Conservation (phyloP, 2,888 invertebrate genomes). For the Penaeus monodon region DNA sequence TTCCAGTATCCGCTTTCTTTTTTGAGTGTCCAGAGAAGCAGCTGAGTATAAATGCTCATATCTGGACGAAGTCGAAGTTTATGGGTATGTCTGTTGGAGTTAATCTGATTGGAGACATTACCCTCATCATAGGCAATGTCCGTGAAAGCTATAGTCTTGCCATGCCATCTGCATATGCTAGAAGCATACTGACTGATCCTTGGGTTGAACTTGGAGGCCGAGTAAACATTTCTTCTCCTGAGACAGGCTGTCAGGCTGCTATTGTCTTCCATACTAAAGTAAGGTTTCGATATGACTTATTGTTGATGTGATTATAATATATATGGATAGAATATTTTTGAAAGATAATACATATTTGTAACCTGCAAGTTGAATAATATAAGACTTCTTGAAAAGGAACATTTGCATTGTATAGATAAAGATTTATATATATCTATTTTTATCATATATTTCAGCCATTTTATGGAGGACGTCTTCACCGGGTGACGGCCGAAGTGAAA, state of each 20-base stretch:
- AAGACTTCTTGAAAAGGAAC: too few relatives aligned
- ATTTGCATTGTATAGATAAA: neutral
- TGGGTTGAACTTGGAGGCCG: conserved; percentile 73
- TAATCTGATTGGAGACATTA: conserved; percentile 71
- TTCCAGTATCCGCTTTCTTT: conserved; percentile 72
- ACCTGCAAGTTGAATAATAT: too few relatives aligned
- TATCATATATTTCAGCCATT: conserved; percentile 70
- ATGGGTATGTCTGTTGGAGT: conserved; percentile 73
- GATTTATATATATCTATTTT: neutral
- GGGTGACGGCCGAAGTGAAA: conserved; percentile 72
- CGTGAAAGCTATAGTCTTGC: conserved; percentile 71
- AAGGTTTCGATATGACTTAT: conserved; percentile 22
- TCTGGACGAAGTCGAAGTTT: conserved; percentile 73
- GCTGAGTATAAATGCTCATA: conserved; percentile 71
- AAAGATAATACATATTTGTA: too few relatives aligned
- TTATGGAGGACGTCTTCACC: conserved; percentile 73
- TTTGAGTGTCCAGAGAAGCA: conserved; percentile 71
- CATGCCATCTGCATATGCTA: conserved; percentile 72
- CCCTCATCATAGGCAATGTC: conserved; percentile 65
- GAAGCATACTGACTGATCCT: conserved; percentile 73
- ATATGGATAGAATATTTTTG: too few relatives aligned
- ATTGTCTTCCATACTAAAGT: conserved; percentile 73
- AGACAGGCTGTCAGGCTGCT: conserved; percentile 70
- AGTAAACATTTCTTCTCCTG: conserved; percentile 70
- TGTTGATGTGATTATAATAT: conserved; percentile 13